A percentile compares a stretch with the other conserved stretches of the same genome.
Evolutionary conservation across 1,140 invertebrate genomes (phyloP).

Genomic region (Xylocopa sonorina): DNA sequence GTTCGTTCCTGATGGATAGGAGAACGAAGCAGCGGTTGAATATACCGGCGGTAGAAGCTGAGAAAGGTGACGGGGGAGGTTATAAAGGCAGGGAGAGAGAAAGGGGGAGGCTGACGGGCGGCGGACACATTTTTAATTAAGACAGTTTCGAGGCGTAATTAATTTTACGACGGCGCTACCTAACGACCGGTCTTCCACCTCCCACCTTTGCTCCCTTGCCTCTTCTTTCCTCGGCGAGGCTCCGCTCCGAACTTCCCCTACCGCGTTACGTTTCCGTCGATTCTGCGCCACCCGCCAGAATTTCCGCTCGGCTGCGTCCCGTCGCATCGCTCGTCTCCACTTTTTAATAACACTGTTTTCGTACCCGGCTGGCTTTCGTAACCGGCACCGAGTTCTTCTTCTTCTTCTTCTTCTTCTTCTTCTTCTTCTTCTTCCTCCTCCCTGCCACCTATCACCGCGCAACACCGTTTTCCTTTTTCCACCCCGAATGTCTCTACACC

Average conservation of each 20-base stretch:
- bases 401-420: background rate
- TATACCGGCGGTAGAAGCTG: conserved; percentile 31
- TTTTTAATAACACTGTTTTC: conserved; percentile 37
- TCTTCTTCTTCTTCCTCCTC: too few relatives aligned
- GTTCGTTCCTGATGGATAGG: conserved; percentile 44
- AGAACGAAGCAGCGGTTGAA: conserved; percentile 45
- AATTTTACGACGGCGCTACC: conserved; percentile 76
- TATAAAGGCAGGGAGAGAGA: conserved; percentile 43
- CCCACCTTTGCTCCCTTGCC: conserved; percentile 38
- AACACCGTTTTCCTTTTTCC: background rate
- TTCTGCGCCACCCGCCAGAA: conserved; percentile 35
- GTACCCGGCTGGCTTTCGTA: background rate
- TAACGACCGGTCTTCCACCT: conserved; percentile 63
- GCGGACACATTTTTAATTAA: conserved; percentile 80
- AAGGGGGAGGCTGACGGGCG: conserved; percentile 61
- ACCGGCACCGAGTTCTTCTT: background rate
- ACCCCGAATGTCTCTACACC: background rate
- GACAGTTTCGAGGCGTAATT: conserved; percentile 79
- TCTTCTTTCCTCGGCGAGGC: conserved; percentile 24
- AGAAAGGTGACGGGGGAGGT: conserved; percentile 50
- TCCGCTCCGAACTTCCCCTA: conserved; percentile 1
- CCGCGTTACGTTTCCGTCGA: conserved; percentile 24
- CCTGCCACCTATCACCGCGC: too few relatives aligned
- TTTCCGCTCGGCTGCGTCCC: conserved; percentile 35
- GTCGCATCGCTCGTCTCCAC: background rate